These are phyloP conservation scores for Meloidogyne exigua DNA, from an alignment of 1,140 invertebrate species.

Conservation along the genomic window DNA sequence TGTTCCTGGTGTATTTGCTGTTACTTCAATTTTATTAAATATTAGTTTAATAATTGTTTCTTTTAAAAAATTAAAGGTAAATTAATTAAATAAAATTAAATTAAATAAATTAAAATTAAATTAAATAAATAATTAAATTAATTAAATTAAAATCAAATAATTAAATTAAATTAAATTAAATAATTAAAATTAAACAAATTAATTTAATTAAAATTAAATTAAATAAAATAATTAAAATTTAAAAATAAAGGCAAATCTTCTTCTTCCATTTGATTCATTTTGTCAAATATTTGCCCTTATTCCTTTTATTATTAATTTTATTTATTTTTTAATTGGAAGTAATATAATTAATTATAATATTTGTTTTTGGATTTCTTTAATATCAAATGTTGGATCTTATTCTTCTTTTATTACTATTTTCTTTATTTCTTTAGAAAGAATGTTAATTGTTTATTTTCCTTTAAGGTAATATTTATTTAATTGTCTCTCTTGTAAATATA, in stretches of 20 bases:
- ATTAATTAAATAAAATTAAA: no score
- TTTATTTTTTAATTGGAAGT: not conserved
- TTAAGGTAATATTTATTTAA: not conserved
- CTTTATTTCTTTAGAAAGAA: constrained; percentile 15
- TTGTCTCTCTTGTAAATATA: no score
- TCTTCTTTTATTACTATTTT: constrained; percentile 15
- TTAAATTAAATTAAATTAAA: no score
- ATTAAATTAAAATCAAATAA: no score
- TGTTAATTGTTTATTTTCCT: constrained; percentile 19
- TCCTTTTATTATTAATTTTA: constrained; percentile 15
- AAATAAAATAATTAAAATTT: not conserved
- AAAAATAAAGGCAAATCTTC: not conserved
- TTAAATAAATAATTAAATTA: no score
- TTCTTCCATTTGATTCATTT: constrained; percentile 8
- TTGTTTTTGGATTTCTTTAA: not conserved
- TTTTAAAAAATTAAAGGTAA: not conserved
- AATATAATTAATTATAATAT: constrained; percentile 6
- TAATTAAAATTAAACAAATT: no score
- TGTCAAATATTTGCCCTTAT: constrained; percentile 15
- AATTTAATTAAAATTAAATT: no score
- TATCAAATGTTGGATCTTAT: constrained; percentile 10
- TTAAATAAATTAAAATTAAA: no score
- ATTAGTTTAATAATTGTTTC: not conserved
- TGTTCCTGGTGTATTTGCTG: no score
- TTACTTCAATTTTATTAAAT: no score